Percentiles rank a stretch among this genome's conserved stretches.
phyloP scores from a whole-genome alignment of 2,888 invertebrate genomes.

The Neuroscelio doddi region DNA sequence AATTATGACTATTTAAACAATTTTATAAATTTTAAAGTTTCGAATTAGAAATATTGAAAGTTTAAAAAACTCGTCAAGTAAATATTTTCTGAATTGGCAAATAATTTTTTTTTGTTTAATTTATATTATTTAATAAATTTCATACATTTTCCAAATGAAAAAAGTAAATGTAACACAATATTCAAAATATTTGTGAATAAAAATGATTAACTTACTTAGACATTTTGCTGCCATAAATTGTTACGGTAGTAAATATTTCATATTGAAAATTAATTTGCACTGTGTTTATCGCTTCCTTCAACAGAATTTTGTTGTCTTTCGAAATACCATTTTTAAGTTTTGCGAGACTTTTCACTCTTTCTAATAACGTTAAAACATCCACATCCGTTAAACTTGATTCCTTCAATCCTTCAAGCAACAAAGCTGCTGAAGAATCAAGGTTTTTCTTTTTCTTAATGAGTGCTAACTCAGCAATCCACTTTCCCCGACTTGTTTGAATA shows the following conservation, averaged over 20 bases:
- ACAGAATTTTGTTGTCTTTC: conserved; percentile 34
- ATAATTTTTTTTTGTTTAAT: too few species aligned
- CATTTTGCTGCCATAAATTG: conserved; percentile 32
- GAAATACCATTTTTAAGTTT: conserved; percentile 54
- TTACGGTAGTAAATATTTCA: conserved; percentile 11
- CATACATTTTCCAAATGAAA: too few species aligned
- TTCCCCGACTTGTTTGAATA: conserved; percentile 50
- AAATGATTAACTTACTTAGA: conserved; percentile 40
- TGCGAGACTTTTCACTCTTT: conserved; percentile 55
- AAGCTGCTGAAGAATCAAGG: conserved; percentile 51
- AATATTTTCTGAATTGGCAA: too few species aligned
- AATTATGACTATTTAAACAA: too few species aligned
- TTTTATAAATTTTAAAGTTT: too few species aligned
- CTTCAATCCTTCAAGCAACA: conserved; percentile 54
- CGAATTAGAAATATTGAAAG: too few species aligned
- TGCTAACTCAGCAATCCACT: conserved; percentile 63
- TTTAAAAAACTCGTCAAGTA: too few species aligned
- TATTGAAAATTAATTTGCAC: not conserved
- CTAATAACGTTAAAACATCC: conserved; percentile 53
- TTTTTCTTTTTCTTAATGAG: conserved; percentile 63
- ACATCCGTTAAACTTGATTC: conserved; percentile 50
- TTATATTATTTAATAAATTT: not conserved
- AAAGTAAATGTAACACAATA: too few species aligned
- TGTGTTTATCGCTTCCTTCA: conserved; percentile 26
- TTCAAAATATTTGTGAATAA: not conserved